These are phyloP conservation scores for Acromyrmex heyeri DNA, from an alignment of 1,140 invertebrate species.

Conservation along the genomic window DNA sequence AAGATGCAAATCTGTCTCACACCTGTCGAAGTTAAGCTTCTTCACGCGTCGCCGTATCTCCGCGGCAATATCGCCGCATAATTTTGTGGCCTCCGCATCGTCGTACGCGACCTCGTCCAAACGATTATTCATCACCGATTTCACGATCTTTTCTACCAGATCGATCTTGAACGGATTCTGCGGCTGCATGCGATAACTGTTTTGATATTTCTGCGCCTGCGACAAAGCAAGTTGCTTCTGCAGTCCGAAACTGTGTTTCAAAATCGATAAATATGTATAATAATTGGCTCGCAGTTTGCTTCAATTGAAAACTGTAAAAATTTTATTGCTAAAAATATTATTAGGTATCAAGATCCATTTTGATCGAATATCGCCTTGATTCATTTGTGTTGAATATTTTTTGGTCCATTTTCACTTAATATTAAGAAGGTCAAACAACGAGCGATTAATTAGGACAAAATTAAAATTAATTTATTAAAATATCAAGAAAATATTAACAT, in stretches of 20 bases:
- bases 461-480: too few species aligned
- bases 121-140: constrained; percentile 83
- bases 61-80: constrained; percentile 82
- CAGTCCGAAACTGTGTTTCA: too few species aligned
- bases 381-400: too few species aligned
- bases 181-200: constrained; percentile 86
- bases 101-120: constrained; percentile 86
- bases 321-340: too few species aligned
- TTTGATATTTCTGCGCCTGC: constrained; percentile 84
- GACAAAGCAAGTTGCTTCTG: constrained; percentile 18
- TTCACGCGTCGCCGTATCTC: constrained; percentile 85
- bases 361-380: too few species aligned
- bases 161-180: constrained; percentile 86
- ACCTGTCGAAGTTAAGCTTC: constrained; percentile 87
- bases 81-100: constrained; percentile 78
- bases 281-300: not conserved
- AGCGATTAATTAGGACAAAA: too few species aligned
- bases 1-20: not conserved
- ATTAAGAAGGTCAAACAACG: too few species aligned
- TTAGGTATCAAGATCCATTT: too few species aligned
- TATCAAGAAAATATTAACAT: too few species aligned
- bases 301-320: too few species aligned
- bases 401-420: too few species aligned
- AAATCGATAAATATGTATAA: too few species aligned
- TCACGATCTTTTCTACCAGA: constrained; percentile 85